These are phyloP conservation scores for Elysia chlorotica DNA, from an alignment of 1,140 invertebrate genomes.

Conservation along the genomic window DNA sequence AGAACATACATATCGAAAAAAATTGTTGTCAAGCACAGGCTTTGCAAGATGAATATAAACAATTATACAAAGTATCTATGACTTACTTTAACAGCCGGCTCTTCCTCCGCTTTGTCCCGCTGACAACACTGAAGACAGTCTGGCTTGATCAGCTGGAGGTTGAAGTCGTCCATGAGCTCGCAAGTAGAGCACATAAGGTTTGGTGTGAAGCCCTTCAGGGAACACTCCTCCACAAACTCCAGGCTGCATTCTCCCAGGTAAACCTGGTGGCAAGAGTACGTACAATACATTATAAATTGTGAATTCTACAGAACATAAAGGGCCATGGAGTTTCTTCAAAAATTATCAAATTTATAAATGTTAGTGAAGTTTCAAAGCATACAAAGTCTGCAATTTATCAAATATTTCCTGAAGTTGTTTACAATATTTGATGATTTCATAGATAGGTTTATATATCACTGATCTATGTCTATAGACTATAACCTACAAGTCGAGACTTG, in stretches of 20 bases:
- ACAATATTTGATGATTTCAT: too few relatives aligned
- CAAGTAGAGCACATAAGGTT: conserved; percentile 88
- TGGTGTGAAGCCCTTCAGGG: conserved; percentile 83
- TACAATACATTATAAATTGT: background rate
- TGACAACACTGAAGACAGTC: conserved; percentile 78
- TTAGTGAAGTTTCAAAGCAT: too few relatives aligned
- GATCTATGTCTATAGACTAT: too few relatives aligned
- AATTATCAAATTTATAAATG: background rate
- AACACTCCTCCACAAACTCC: conserved; percentile 81
- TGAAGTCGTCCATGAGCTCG: conserved; percentile 79
- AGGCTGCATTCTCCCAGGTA: conserved; percentile 60
- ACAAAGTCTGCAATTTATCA: too few relatives aligned
- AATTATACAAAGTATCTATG: background rate
- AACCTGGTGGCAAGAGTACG: conserved; percentile 37
- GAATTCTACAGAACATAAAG: background rate
- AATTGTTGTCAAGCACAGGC: background rate
- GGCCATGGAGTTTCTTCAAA: background rate
- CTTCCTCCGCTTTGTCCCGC: conserved; percentile 64
- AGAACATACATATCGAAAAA: background rate
- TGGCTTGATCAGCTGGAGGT: conserved; percentile 71
- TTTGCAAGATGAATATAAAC: background rate
- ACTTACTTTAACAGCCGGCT: conserved; percentile 1
- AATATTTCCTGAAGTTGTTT: too few relatives aligned
- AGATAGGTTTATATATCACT: too few relatives aligned
- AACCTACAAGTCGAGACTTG: too few relatives aligned